These are phyloP conservation scores for Polyommatus iphigenia DNA, from an alignment of 2,888 invertebrate species.

Conservation along the genomic window DNA sequence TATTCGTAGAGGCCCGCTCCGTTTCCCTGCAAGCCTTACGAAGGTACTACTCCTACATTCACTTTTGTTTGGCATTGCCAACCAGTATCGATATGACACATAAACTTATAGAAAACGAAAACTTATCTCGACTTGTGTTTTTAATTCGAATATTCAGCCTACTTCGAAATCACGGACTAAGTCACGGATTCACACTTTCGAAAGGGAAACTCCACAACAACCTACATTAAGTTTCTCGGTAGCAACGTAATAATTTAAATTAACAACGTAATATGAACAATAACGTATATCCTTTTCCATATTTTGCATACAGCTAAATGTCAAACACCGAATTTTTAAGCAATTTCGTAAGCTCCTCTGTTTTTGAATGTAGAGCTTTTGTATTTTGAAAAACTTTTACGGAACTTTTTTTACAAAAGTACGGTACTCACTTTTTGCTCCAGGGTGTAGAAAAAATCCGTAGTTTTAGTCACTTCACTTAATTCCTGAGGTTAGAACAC, in stretches of 20 bases:
- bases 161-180: slow-evolving; percentile 38
- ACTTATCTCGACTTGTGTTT: slow-evolving; percentile 25
- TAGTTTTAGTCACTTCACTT: slow-evolving; percentile 66
- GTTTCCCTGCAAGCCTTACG: slow-evolving; percentile 56
- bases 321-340: slow-evolving; percentile 21
- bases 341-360: slow-evolving; percentile 17
- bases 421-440: slow-evolving; percentile 36
- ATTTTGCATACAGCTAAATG: slow-evolving; percentile 27
- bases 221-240: slow-evolving; percentile 30
- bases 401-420: background rate
- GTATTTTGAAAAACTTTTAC: background rate
- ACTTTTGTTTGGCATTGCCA: slow-evolving; percentile 65
- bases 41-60: slow-evolving; percentile 60
- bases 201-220: slow-evolving; percentile 41
- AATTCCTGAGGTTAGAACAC: slow-evolving; percentile 55
- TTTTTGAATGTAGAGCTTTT: slow-evolving; percentile 10
- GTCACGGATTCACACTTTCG: slow-evolving; percentile 45
- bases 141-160: slow-evolving; percentile 39
- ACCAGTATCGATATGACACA: slow-evolving; percentile 34
- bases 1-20: slow-evolving; percentile 29
- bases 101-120: slow-evolving; percentile 32
- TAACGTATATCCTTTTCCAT: slow-evolving; percentile 12
- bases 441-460: slow-evolving; percentile 53
- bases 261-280: slow-evolving; percentile 16
- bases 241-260: background rate